These are phyloP conservation scores for Watsonalla binaria DNA, from an alignment of 2,888 invertebrate species.

Conservation along the genomic window DNA sequence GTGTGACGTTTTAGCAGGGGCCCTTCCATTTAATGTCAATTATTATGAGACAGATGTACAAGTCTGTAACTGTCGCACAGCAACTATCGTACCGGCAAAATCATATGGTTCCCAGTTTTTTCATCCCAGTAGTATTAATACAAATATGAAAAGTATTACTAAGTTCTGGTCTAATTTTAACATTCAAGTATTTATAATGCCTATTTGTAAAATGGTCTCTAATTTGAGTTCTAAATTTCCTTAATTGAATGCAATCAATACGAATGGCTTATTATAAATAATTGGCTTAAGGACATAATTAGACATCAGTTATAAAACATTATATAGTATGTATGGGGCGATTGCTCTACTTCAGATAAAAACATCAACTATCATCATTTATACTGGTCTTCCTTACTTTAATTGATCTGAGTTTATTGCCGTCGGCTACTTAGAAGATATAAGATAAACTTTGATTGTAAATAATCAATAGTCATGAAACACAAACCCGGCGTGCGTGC, in stretches of 20 bases:
- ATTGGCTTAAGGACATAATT: slow-evolving; percentile 25
- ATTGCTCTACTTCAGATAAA: slow-evolving; percentile 15
- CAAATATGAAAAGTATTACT: too few species aligned
- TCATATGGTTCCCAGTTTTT: too few species aligned
- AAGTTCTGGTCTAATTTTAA: too few species aligned
- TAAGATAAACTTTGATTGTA: slow-evolving; percentile 31
- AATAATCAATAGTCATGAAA: slow-evolving; percentile 39
- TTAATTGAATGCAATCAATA: background rate
- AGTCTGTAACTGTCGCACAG: too few species aligned
- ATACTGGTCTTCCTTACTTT: slow-evolving; percentile 26
- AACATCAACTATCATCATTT: slow-evolving; percentile 22
- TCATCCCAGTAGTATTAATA: too few species aligned
- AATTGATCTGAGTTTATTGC: slow-evolving; percentile 22
- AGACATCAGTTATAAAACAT: slow-evolving; percentile 19
- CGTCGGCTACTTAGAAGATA: slow-evolving; percentile 30
- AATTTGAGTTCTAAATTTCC: background rate
- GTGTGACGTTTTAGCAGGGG: background rate
- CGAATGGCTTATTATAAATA: slow-evolving; percentile 10
- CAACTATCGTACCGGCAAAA: too few species aligned
- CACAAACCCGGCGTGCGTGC: slow-evolving; percentile 17
- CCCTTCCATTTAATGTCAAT: too few species aligned
- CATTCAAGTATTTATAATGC: too few species aligned
- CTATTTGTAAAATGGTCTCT: background rate
- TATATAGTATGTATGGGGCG: slow-evolving; percentile 22
- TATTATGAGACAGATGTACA: too few species aligned